phyloP scores from a whole-genome alignment of 1,140 invertebrate species.

The Zophobas atratus region DNA sequence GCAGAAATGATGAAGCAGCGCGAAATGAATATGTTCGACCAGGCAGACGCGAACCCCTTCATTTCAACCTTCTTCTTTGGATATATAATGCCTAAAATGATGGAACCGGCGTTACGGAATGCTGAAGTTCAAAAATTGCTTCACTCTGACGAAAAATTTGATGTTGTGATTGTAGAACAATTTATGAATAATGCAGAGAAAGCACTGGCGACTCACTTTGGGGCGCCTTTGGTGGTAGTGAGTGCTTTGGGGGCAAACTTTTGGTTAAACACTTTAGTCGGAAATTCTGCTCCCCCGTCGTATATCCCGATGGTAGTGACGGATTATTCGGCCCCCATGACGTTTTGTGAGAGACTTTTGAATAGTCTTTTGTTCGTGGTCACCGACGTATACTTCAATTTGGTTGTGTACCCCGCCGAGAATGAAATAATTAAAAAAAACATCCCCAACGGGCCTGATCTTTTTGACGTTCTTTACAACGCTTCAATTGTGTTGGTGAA shows the following conservation, averaged over 20 bases:
- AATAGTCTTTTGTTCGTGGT: conserved; percentile 61
- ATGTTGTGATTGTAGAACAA: conserved; percentile 68
- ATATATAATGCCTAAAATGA: background rate
- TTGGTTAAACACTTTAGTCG: conserved; percentile 61
- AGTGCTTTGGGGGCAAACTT: conserved; percentile 61
- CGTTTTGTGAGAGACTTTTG: conserved; percentile 66
- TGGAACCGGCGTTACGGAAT: conserved; percentile 20
- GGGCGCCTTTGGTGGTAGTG: conserved; percentile 61
- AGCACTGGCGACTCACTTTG: conserved; percentile 65
- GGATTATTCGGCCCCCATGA: conserved; percentile 66
- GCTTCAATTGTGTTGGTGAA: too few species aligned
- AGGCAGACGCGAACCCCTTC: background rate
- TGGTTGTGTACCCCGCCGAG: background rate
- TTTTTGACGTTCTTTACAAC: too few species aligned
- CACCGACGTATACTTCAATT: background rate
- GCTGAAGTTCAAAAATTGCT: too few species aligned
- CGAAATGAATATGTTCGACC: background rate
- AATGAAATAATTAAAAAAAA: conserved; percentile 10
- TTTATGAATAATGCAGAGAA: conserved; percentile 68
- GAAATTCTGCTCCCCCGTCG: conserved; percentile 65
- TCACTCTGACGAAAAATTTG: conserved; percentile 65
- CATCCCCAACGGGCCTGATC: background rate
- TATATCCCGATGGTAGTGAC: conserved; percentile 64
- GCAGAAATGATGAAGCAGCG: background rate
- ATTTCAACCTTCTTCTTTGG: background rate